These are phyloP conservation scores for Nasua narica DNA, from an alignment of 2,797 vertebrate species.

Conservation along the genomic window DNA sequence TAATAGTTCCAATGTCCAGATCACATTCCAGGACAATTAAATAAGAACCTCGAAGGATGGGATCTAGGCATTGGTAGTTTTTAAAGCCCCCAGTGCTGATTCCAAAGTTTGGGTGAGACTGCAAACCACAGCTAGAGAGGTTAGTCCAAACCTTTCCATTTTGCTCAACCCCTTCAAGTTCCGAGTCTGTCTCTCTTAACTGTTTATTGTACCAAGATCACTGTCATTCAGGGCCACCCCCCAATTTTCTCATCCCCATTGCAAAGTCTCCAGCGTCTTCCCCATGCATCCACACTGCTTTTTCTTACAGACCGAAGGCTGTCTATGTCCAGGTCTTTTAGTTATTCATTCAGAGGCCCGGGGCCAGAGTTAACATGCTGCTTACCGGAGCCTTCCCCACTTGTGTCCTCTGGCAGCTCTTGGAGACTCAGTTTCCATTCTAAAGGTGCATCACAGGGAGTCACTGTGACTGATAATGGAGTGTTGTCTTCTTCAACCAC, in stretches of 20 bases:
- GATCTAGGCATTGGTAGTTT: background rate
- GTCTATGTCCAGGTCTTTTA: background rate
- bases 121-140: background rate
- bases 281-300: background rate
- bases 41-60: background rate
- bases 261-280: background rate
- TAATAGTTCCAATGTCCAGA: background rate
- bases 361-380: background rate
- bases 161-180: background rate
- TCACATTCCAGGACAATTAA: background rate
- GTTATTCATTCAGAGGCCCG: background rate
- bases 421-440: conserved; percentile 97
- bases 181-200: background rate
- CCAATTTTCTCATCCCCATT: background rate
- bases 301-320: background rate
- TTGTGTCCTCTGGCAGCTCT: conserved; percentile 95
- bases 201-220: background rate
- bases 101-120: background rate
- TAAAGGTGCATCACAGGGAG: conserved; percentile 96
- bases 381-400: conserved; percentile 91
- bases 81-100: background rate
- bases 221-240: background rate
- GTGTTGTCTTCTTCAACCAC: conserved; percentile 99
- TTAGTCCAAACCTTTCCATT: background rate
- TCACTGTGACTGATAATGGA: conserved; percentile 95